Percentiles rank a stretch among this genome's conserved stretches.
Conservation (phyloP, 2,888 invertebrate species). For the Diaprepes abbreviatus region DNA sequence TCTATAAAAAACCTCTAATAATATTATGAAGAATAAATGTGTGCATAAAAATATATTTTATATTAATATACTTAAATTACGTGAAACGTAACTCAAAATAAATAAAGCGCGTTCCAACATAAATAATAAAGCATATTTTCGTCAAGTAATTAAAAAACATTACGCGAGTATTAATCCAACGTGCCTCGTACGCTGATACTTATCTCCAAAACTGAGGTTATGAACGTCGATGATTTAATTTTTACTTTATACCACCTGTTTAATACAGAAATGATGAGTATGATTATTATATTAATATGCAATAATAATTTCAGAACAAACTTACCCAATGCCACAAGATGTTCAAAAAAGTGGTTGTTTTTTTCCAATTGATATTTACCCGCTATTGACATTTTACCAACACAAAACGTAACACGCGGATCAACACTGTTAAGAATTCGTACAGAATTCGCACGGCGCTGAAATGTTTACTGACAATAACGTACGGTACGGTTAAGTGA, state of each 20-base stretch:
- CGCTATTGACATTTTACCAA: conserved; percentile 38
- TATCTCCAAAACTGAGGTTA: background rate
- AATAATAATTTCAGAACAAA: too few relatives aligned
- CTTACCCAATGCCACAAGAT: conserved; percentile 55
- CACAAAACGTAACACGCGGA: conserved; percentile 1
- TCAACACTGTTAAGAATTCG: background rate
- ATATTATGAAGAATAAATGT: too few relatives aligned
- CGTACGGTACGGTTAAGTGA: background rate
- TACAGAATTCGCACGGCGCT: background rate
- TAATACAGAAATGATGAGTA: background rate
- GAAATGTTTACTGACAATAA: conserved; percentile 9
- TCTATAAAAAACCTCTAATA: too few relatives aligned
- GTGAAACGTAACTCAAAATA: too few relatives aligned
- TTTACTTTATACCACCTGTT: too few relatives aligned
- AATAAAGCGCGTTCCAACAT: too few relatives aligned
- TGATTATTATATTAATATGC: background rate
- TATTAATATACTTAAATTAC: too few relatives aligned
- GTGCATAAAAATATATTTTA: too few relatives aligned
- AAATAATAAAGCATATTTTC: too few relatives aligned
- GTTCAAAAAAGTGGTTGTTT: conserved; percentile 55
- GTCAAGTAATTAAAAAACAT: too few relatives aligned
- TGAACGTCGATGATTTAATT: background rate
- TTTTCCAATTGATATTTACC: conserved; percentile 54
- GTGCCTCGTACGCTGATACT: background rate
- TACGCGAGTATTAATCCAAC: background rate